A percentile compares a stretch with the other conserved stretches of the same genome.
Conservation (phyloP, 2,888 invertebrate genomes). For the Blera fallax region DNA sequence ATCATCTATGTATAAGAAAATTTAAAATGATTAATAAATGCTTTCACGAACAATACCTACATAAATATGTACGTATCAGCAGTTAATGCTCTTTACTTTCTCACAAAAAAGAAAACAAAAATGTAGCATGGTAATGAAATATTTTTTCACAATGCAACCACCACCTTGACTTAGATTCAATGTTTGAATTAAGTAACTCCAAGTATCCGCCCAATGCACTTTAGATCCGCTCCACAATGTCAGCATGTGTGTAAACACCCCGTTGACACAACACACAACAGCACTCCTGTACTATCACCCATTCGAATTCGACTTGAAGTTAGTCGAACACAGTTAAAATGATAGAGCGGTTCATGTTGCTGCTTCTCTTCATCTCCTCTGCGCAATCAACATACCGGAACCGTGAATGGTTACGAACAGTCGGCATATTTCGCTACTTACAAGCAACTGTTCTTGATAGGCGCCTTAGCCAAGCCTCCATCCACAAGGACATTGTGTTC, state of each 20-base stretch:
- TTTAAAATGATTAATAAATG: no score
- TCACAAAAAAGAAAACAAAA: not conserved
- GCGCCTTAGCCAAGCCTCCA: conserved; percentile 24
- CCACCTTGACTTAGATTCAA: conserved; percentile 46
- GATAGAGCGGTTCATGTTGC: conserved; percentile 53
- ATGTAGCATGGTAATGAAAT: not conserved
- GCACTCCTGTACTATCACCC: conserved; percentile 1
- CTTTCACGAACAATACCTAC: no score
- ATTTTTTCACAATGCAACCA: conserved; percentile 1
- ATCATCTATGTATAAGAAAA: no score
- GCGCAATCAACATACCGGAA: conserved; percentile 12
- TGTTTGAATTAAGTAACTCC: conserved; percentile 36
- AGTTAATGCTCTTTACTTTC: not conserved
- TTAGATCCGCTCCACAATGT: not conserved
- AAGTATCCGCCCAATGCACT: not conserved
- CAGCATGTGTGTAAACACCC: conserved; percentile 59
- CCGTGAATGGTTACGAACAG: conserved; percentile 38
- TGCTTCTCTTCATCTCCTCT: conserved; percentile 23
- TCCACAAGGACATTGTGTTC: conserved; percentile 46
- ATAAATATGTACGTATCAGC: not conserved
- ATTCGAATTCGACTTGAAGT: conserved; percentile 16
- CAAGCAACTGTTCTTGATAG: conserved; percentile 41
- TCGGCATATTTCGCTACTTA: conserved; percentile 43
- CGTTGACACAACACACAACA: not conserved
- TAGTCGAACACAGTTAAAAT: conserved; percentile 57